Base-by-base conservation (phyloP, 53 echinoderm and acorn worm species). In the Echinarachnius parma region DNA sequence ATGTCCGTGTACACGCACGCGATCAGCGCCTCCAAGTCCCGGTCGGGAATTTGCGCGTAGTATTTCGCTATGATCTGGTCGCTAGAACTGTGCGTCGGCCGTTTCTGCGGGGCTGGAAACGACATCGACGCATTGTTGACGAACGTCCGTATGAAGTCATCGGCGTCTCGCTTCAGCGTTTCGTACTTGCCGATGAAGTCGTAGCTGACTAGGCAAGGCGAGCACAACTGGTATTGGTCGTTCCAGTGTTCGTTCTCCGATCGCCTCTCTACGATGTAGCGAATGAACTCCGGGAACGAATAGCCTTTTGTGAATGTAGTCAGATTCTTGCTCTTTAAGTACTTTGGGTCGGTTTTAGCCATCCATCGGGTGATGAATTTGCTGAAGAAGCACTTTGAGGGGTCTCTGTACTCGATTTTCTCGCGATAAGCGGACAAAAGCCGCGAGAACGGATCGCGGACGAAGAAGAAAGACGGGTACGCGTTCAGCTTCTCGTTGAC, bases 141-240 rank as follows among this genome's bases (percentile, higher is more conserved):
- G n/a, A 56, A 20, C 5, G 74, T 23, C 10, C 74, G 13, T 2
- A 72, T 55, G 16, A 72, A 56, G 1, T 26, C 4, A 3, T 72
- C 25, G 3, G 42, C 74, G 24, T 72, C 74, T 4, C 56, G 56
- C 14, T 35, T 25, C 36, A 72, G 15, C 4, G 74, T 72, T 29
- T 72, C 74, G 44, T 56, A 56, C 30, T 72, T 72, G 18, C 74
- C 74, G 29, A 72, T 72, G 57, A 72, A 72, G 28, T 72, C 74
- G 57, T 72, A 72, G 10, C 56, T 54, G 37, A 72, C 57, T 24
- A 56, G 39, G n/a, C 74, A 72, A 0, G 74, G 74, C 8, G 32
- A 35, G 22, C 74, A 72, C 14, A 72, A 11, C 39, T 72, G 39
- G 24, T 72, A 56, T 42, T 72, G 74, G 57, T 72, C 74, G 36